Evolutionary conservation across 2,797 vertebrate species (phyloP).

Genomic region (Hybognathus amarus): DNA sequence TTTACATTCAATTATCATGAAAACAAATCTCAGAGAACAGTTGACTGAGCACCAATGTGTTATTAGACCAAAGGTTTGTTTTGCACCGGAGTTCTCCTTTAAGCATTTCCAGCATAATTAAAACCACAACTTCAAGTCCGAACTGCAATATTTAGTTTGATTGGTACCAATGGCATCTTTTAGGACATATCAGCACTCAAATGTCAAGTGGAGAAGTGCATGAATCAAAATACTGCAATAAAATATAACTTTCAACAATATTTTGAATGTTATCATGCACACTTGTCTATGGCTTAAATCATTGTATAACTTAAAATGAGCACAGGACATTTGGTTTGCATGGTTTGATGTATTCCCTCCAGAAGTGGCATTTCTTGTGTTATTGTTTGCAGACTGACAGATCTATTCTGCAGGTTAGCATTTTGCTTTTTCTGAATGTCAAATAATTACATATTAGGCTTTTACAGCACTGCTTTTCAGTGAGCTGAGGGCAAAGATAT

Average conservation of each 20-base stretch:
- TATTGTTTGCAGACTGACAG: background rate
- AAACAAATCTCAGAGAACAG: too few species aligned
- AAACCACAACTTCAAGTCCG: background rate
- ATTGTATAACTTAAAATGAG: background rate
- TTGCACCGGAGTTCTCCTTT: too few species aligned
- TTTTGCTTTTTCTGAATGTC: background rate
- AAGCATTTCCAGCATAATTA: background rate
- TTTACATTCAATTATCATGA: too few species aligned
- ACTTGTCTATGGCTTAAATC: background rate
- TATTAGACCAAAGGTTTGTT: too few species aligned
- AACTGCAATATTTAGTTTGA: background rate
- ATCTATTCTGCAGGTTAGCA: background rate
- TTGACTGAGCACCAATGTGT: too few species aligned
- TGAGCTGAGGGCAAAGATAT: background rate
- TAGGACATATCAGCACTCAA: background rate
- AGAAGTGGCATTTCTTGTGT: background rate
- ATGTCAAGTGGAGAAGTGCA: background rate
- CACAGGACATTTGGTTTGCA: background rate
- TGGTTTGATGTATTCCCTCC: background rate
- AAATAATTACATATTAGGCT: constrained; percentile 3
- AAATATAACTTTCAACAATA: background rate
- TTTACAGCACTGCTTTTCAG: background rate
- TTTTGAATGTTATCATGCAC: background rate
- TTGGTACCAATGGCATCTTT: background rate
- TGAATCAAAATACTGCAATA: background rate